Percentiles rank a stretch among this genome's conserved stretches.
Conservation (phyloP, 2,888 invertebrate genomes). For the Synergus laeviventris region DNA sequence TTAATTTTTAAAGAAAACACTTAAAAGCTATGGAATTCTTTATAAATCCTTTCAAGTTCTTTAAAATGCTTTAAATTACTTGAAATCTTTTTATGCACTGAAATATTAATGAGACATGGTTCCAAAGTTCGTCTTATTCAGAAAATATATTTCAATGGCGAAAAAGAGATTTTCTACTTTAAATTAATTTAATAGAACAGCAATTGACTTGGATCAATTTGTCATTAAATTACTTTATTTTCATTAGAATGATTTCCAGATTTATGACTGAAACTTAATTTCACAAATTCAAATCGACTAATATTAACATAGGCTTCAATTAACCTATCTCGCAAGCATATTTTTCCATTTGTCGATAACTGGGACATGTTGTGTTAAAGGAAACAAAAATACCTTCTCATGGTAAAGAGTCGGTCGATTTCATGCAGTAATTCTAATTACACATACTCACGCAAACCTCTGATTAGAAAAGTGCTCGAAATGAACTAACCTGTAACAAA, state of each 20-base stretch:
- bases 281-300: neutral
- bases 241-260: neutral
- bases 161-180: neutral
- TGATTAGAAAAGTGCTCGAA: conserved; percentile 15
- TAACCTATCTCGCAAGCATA: neutral
- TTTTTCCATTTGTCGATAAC: neutral
- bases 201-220: neutral
- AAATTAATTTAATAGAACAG: neutral
- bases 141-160: neutral
- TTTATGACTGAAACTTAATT: neutral
- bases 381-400: neutral
- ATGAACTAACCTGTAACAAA: conserved; percentile 18
- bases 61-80: too few relatives aligned
- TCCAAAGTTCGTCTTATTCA: neutral
- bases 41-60: too few relatives aligned
- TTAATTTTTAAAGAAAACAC: too few relatives aligned
- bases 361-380: conserved; percentile 4
- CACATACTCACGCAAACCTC: conserved; percentile 30
- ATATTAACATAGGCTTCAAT: too few relatives aligned
- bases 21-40: too few relatives aligned
- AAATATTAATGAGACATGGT: neutral
- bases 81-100: neutral
- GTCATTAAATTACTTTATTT: neutral
- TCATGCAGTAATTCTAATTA: conserved; percentile 27
- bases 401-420: conserved; percentile 20